Percentiles rank a stretch among this genome's conserved stretches.
phyloP scores from a whole-genome alignment of 2,888 invertebrate genomes.

The Clitarchus hookeri region DNA sequence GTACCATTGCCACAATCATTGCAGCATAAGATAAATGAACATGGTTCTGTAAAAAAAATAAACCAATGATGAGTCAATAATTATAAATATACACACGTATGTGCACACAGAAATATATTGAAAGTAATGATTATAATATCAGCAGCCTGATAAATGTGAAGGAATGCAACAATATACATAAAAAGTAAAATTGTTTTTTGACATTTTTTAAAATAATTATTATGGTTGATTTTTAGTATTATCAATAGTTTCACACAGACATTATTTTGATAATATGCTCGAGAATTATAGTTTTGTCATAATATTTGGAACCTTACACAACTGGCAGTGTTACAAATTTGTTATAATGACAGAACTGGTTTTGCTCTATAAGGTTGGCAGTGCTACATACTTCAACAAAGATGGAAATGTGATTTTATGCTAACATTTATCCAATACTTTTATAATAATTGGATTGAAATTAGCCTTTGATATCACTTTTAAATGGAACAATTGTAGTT shows the following conservation, averaged over 20 bases:
- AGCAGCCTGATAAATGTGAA: background rate
- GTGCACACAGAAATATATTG: background rate
- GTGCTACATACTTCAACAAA: background rate
- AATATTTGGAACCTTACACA: background rate
- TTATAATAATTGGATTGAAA: background rate
- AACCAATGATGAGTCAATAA: background rate
- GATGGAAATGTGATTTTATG: background rate
- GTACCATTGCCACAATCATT: background rate
- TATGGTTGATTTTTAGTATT: background rate
- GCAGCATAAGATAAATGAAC: background rate
- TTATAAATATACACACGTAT: background rate
- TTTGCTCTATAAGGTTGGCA: background rate
- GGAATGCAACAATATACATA: background rate
- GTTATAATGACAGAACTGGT: no score
- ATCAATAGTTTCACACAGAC: background rate
- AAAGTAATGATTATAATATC: background rate
- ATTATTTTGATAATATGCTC: background rate
- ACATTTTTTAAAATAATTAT: background rate
- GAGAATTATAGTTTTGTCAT: background rate
- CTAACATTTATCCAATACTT: background rate
- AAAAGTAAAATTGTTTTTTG: background rate
- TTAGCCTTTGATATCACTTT: background rate
- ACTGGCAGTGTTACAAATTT: no score
- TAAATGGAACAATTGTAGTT: background rate
- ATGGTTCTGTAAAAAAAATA: background rate